phyloP scores from a whole-genome alignment of 2,797 vertebrate genomes.

The Synanceia verrucosa region DNA sequence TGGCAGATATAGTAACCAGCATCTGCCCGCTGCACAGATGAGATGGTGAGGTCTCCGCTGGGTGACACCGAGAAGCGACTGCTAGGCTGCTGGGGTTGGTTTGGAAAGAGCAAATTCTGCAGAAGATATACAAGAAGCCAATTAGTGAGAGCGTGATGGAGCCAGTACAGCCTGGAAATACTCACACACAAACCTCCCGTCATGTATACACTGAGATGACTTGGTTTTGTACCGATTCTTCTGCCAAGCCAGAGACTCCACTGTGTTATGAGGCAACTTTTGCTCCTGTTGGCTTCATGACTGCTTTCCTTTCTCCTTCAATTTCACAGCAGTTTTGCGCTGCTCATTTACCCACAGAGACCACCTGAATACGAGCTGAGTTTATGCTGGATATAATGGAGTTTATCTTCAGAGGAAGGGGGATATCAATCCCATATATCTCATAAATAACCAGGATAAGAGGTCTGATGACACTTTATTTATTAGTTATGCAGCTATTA shows the following conservation, averaged over 20 bases:
- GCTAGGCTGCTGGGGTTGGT: slow-evolving; percentile 96
- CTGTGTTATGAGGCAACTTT: slow-evolving; percentile 29
- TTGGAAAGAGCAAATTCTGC: slow-evolving; percentile 97
- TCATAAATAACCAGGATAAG: slow-evolving; percentile 84
- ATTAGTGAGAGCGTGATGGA: slow-evolving; percentile 63
- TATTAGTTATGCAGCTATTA: slow-evolving; percentile 3
- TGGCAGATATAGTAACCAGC: slow-evolving; percentile 99
- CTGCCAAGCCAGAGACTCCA: slow-evolving; percentile 67
- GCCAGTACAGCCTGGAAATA: slow-evolving; percentile 38
- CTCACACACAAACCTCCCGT: slow-evolving; percentile 26
- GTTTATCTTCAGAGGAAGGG: slow-evolving; percentile 16
- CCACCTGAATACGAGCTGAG: slow-evolving; percentile 1
- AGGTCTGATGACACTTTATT: slow-evolving; percentile 72
- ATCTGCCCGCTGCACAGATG: slow-evolving; percentile 93
- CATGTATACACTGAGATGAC: slow-evolving; percentile 35
- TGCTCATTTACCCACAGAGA: slow-evolving; percentile 27
- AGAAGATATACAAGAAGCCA: slow-evolving; percentile 62
- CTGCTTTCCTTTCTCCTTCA: slow-evolving; percentile 47
- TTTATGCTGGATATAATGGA: slow-evolving; percentile 20
- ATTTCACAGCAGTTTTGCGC: slow-evolving; percentile 29
- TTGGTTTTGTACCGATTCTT: slow-evolving; percentile 40
- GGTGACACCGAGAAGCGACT: slow-evolving; percentile 94
- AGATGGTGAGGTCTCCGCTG: slow-evolving; percentile 93
- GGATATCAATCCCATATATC: slow-evolving; percentile 80
- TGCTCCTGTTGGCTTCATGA: slow-evolving; percentile 41